Base-by-base conservation (phyloP, 2,888 invertebrate genomes). In the Tetragonisca angustula region DNA sequence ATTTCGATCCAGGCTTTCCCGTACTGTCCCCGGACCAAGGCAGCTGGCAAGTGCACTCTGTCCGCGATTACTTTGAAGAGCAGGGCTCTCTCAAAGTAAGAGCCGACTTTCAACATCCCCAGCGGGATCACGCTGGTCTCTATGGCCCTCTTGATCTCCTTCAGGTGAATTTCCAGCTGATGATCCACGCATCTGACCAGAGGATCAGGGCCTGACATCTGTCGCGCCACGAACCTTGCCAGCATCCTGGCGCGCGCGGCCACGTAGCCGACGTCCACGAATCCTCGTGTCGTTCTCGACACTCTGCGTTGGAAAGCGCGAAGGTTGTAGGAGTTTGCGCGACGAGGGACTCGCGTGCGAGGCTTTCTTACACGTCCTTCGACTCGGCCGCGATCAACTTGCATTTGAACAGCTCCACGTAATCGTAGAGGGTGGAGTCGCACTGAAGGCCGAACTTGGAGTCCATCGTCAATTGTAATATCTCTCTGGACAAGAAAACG, bases 11-110 rank as follows among this genome's bases (percentile, higher is more conserved):
- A 97, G 0, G 96, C 95, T 85, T 95, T 95, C 0, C 96, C 96
- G 76, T 95, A 95, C n/a, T 95, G 91, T 2, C 95, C 94, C 3
- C 97, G 95, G 80, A 95, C 95, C 79, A 97, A 89, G 0, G 96
- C 95, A 75, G 96, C 96, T 0, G 97, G 97, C 81, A 97, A 85
- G 0, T 96, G 96, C 36, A 96, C 92, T 64, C 96, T 95, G 91
- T 97, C 97, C 0, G 97, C 96, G 43, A 97, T 92, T 1, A 95
- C 95, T 92, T 97, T 97, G 94, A 96, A 97, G 36, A 97, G 94
- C 4, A 97, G 68, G 0, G 97, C 96, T 2, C 97, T 95, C 90
- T 97, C 97, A 64, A 97, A 93, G 24, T 95, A 94, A 0, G 96
- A 96, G 2, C 97, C 97, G 67, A 95, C 95, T 17, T 95, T 95